These are phyloP conservation scores for Alexandromys fortis DNA, from an alignment of 2,113 vertebrate species.

Conservation along the genomic window DNA sequence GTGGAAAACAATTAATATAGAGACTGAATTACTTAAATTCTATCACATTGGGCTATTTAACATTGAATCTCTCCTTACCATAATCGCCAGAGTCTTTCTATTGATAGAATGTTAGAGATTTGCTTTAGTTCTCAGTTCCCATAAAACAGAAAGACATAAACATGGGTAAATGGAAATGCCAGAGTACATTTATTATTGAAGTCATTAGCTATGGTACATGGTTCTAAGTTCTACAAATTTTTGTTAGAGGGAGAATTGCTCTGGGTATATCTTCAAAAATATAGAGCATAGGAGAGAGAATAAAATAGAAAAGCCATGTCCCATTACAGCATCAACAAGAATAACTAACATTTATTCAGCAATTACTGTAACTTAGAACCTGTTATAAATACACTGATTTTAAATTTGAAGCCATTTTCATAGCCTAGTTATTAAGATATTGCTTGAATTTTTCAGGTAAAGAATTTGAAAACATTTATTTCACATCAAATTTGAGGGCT, in stretches of 20 bases:
- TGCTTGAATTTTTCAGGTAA: constrained; percentile 38
- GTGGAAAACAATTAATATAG: background rate
- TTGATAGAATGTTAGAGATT: background rate
- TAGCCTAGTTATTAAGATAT: background rate
- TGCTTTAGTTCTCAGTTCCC: constrained; percentile 19
- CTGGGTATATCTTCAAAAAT: background rate
- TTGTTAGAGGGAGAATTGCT: background rate
- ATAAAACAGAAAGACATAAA: background rate
- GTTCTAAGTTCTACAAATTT: background rate
- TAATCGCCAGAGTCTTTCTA: background rate
- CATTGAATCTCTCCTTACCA: background rate
- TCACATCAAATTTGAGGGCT: background rate
- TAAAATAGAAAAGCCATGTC: background rate
- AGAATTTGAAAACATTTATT: background rate
- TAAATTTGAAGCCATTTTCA: constrained; percentile 23
- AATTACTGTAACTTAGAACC: background rate
- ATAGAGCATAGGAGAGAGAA: background rate
- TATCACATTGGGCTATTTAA: background rate
- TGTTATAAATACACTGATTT: background rate
- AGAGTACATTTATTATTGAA: constrained; percentile 41
- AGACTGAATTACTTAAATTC: background rate
- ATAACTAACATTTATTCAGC: background rate
- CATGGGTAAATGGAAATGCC: background rate
- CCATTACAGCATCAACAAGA: background rate
- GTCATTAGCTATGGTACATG: constrained; percentile 33